Percentiles rank a stretch among this genome's conserved stretches.
Evolutionary conservation across 2,888 invertebrate species (phyloP).

Genomic region (Chironomus tentans): DNA sequence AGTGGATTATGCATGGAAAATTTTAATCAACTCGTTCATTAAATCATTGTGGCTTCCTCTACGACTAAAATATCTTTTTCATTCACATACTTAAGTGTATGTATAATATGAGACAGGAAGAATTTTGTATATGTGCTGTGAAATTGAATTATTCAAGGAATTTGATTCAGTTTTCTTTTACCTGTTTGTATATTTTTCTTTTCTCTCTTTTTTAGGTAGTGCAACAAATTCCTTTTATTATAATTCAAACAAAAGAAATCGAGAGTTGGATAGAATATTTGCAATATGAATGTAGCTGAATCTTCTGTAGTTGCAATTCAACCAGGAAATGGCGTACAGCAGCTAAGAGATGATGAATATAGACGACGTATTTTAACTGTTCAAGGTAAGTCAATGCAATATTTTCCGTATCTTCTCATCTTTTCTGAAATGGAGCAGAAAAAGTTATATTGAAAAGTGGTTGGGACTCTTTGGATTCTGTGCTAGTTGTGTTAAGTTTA

Average conservation of each 20-base stretch:
- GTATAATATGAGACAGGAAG: not conserved
- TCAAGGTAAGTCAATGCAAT: not conserved
- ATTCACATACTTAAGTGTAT: not conserved
- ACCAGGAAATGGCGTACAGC: not conserved
- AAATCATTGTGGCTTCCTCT: conserved; percentile 11
- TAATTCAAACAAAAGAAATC: not conserved
- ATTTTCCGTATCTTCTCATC: not conserved
- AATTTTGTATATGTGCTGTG: not conserved
- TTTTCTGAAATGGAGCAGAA: no score
- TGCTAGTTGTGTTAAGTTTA: no score
- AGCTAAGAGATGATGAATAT: not conserved
- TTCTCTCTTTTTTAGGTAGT: not conserved
- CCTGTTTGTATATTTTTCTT: not conserved
- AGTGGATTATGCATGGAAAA: not conserved
- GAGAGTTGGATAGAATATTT: not conserved
- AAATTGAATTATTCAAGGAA: not conserved
- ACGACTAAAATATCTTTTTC: not conserved
- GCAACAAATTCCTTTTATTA: not conserved
- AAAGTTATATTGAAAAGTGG: no score
- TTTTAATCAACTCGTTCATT: conserved; percentile 14
- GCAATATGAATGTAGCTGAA: not conserved
- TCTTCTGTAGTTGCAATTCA: not conserved
- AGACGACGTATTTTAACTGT: not conserved
- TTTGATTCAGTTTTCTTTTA: not conserved
- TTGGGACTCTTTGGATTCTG: no score